Conservation (phyloP, 2,888 invertebrate species). For the Synergus umbraculus region DNA sequence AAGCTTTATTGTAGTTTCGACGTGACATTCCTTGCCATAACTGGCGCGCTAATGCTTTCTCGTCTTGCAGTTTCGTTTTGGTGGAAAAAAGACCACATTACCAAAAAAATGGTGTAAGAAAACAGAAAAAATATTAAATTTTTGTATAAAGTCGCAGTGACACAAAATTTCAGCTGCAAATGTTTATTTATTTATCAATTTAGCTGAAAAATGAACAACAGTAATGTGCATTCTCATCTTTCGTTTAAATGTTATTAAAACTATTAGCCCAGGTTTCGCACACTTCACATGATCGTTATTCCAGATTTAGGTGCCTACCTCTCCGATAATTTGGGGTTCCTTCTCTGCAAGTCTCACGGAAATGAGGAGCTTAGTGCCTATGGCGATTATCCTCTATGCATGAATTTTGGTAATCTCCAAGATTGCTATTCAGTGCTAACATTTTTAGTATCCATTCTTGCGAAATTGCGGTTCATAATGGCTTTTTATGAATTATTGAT, state of each 20-base stretch:
- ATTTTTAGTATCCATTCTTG: not conserved
- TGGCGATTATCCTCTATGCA: constrained; percentile 15
- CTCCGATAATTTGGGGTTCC: constrained; percentile 50
- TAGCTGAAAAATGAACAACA: not conserved
- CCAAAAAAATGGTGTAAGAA: not conserved
- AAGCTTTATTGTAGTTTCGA: constrained; percentile 56
- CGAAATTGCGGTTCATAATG: not conserved
- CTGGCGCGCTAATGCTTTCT: constrained; percentile 27
- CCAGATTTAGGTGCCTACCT: constrained; percentile 47
- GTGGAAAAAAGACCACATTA: not conserved
- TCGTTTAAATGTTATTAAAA: not conserved
- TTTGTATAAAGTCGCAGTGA: not conserved
- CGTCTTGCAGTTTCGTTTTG: not conserved
- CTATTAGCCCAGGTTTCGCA: not conserved
- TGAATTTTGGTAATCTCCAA: constrained; percentile 2
- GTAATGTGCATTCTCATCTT: not conserved
- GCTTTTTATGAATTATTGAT: not conserved
- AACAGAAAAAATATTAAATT: not conserved
- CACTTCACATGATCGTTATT: constrained; percentile 43
- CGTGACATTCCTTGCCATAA: constrained; percentile 48
- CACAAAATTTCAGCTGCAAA: not conserved
- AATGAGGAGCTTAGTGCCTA: constrained; percentile 53
- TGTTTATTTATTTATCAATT: not conserved
- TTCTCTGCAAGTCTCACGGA: constrained; percentile 49
- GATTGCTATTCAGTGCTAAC: not conserved